Evolutionary conservation across 2,888 invertebrate genomes (phyloP), one percentile per base, ranked within the genome.

Genomic region (Tipula lateralis): DNA sequence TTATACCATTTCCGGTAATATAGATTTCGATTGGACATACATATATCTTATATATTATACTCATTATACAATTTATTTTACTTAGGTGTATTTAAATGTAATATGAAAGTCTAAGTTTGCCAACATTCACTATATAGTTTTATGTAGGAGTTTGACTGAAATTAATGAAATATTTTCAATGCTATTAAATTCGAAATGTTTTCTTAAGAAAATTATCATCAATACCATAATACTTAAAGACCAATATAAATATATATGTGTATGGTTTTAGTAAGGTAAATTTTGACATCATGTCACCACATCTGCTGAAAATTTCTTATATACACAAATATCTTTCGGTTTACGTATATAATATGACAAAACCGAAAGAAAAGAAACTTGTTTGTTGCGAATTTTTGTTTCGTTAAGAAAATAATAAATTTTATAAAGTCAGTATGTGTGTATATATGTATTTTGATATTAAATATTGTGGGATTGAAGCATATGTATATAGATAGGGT

Each of bases 201-300:
- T 66, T 66, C 66, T 66, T 66, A 66, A 24, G 66, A 66, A 66
- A 66, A 66, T 66, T 66, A 66, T 66, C 24, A 24, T 50, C 19
- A 50, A 16, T 19, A 19, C 16, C 39, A 13, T 44, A 44, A 24
- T 19, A 24, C 24, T 66, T 66, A 24, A 66, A 66, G 12, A 66
- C 12, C 19, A 66, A 66, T 66, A 66, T 9, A 50, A 50, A 44
- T n/a, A 9, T 13, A 39, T 39, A 13, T 39, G 13, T 13, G 9
- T 39, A 39, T 39, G 13, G n/a, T 50, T 50, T 50, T n/a, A 50
- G 44, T 66, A 66, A 66, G 24, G n/a, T n/a, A 66, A 66, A 66
- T 66, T 66, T 66, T 66, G 66, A 66, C 66, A 66, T 66, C 66
- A 66, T 24, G 66, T 66, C 66, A 66, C 66, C 66, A 24, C 66